Base-by-base conservation (phyloP, 2,797 vertebrate genomes). In the Erithacus rubecula region DNA sequence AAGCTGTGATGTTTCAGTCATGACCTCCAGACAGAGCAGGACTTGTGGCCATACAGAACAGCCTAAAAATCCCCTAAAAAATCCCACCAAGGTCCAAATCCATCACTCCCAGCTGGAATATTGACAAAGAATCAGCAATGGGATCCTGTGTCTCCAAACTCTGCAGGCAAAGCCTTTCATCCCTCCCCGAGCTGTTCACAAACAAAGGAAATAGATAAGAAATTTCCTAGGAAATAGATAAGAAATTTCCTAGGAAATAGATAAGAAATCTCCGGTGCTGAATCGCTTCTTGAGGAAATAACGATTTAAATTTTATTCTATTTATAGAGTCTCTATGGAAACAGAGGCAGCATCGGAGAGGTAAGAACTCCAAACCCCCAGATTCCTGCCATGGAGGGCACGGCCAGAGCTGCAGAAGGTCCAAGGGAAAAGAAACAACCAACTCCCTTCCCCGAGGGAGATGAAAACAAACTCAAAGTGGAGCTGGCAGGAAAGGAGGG, bases 291-390 rank as follows among this genome's bases (percentile, higher is more conserved):
- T 18, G 22, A 51, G 85, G 80, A 91, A 96, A 96, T 76, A 64
- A 88, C 49, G 81, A 95, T 94, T 95, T 70, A 80, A 93, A 97
- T 94, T 95, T 97, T 93, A 89, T 97, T 98, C 98, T 98, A 98
- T 98, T 98, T 98, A 97, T 98, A 97, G 95, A 82, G 96, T 98
- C 97, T 98, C 98, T 98, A 98, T 98, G 98, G 98, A 97, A 98
- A 98, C 97, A 34, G 97, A 96, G 90, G 87, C 72, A 95, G 96
- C 86, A 34, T 63, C 69, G 67, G 89, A 69, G 80, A 96, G 95
- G 91, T 91, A 93, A 97, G 79, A 95, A 86, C 93, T 89, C 75
- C 60, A 91, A 98, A 94, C 91, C 95, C 95, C 85, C 96, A 77
- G 96, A 94, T 88, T 85, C 91, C 87, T 84, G 56, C 89, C 90